Base-by-base conservation (phyloP, 1,140 invertebrate genomes). In the Amyelois transitella region DNA sequence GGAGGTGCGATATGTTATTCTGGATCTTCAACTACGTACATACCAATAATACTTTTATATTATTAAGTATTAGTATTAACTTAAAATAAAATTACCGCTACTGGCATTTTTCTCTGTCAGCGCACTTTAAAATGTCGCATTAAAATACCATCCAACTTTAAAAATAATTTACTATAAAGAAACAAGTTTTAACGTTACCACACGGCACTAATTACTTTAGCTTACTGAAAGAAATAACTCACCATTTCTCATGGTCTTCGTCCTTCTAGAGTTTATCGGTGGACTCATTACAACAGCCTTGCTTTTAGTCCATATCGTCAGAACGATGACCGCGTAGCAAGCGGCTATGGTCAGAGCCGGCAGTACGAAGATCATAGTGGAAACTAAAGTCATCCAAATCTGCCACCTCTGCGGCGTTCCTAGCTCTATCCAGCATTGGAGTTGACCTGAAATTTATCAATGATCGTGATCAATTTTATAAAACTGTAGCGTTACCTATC, bases 391-490 rank as follows among this genome's bases (percentile, higher is more conserved):
- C 92, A 98, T 94, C 89, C 97, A 99, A 10, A 98, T 89, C 86
- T 95, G 94, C 97, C 97, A 98, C 49, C 94, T 90, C 75, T 91
- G 90, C 0, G 91, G 88, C 0, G 92, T 90, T 0, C 92, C 90
- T 43, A 98, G 81, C 18, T 97, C 94, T 55, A 98, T 97, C 96
- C 96, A 98, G 82, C 97, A 98, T 80, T 98, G 96, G 0, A 91
- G 88, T 64, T 92, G 91, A 18, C 93, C 92, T 94, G 88, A 43
- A 74, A 68, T 21, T 1, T 20, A 48, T 21, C 1, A 2, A 14
- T 21, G 19, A 51, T 44, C 6, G 25, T 28, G n/a, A n/a, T 28
- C 7, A 57, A 43, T 20, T 0, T 17, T 49, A 45, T 43, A 10
- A 7, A 18, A 32, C 17, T 20, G 25, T 28, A 28, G 6, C 6